Percentiles rank a stretch among this genome's conserved stretches.
Conservation (phyloP, 1,140 invertebrate species). For the Patella vulgata region DNA sequence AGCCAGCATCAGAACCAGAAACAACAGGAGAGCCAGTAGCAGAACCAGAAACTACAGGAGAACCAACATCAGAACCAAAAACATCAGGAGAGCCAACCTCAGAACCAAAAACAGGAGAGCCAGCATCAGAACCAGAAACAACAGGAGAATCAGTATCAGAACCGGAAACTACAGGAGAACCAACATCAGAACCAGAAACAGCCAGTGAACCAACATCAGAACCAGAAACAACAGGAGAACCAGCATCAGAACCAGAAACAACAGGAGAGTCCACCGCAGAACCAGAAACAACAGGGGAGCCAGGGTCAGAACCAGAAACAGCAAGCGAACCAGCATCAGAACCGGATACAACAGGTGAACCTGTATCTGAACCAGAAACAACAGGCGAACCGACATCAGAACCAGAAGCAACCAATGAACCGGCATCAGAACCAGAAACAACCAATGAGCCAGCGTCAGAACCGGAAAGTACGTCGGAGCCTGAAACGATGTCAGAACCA, state of each 20-base stretch:
- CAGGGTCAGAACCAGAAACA: background rate
- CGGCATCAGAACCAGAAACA: conserved; percentile 19
- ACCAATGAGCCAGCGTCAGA: conserved; percentile 20
- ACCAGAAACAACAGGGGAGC: background rate
- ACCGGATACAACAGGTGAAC: background rate
- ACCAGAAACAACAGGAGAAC: conserved; percentile 1
- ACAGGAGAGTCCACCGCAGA: background rate
- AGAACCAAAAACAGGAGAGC: conserved; percentile 12
- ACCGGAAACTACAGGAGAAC: conserved; percentile 14
- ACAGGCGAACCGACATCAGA: conserved; percentile 21
- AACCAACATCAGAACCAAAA: no score
- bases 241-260: background rate
- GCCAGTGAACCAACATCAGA: background rate
- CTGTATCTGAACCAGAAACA: conserved; percentile 10
- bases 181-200: background rate
- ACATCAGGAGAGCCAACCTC: background rate
- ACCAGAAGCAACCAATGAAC: conserved; percentile 17
- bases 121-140: conserved; percentile 15
- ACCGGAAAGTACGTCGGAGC: conserved; percentile 15
- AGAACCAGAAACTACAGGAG: no score
- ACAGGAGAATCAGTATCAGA: conserved; percentile 22
- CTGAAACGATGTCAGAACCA: conserved; percentile 25
- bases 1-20: no score
- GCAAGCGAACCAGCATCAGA: background rate
- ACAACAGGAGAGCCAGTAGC: no score